Evolutionary conservation across 2,797 vertebrate genomes (phyloP).

Genomic region (Manis pentadactyla): DNA sequence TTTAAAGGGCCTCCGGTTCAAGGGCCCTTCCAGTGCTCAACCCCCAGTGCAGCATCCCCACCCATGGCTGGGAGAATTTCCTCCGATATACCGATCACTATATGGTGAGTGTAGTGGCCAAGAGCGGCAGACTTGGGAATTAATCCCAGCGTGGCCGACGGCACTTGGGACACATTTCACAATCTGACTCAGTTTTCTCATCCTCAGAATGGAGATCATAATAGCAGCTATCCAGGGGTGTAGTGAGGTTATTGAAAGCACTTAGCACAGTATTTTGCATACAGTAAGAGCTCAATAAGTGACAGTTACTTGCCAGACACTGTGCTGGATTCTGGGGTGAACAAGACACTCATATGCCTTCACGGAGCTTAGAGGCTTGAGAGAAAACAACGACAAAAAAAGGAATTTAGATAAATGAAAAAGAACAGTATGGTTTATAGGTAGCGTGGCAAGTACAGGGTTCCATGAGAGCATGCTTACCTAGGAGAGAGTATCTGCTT

Average conservation of each 20-base stretch:
- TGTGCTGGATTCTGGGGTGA: background rate
- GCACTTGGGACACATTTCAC: background rate
- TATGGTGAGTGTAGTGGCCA: background rate
- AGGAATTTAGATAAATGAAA: background rate
- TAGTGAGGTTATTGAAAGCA: background rate
- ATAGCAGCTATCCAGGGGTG: background rate
- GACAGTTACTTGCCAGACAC: background rate
- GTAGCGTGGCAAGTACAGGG: background rate
- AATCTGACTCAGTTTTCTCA: background rate
- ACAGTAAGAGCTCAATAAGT: background rate
- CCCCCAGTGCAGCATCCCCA: background rate
- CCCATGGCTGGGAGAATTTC: background rate
- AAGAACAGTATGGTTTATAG: background rate
- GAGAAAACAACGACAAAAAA: background rate
- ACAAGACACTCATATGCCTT: too few relatives aligned
- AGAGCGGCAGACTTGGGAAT: background rate
- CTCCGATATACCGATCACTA: background rate
- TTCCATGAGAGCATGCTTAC: background rate
- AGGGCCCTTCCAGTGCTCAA: fast-evolving
- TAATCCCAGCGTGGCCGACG: background rate
- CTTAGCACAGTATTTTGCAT: background rate
- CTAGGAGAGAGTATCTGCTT: background rate
- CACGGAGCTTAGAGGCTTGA: background rate
- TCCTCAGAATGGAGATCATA: background rate
- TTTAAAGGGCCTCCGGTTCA: background rate